Evolutionary conservation across 2,888 invertebrate species (phyloP).

Genomic region (Phasia obesa): DNA sequence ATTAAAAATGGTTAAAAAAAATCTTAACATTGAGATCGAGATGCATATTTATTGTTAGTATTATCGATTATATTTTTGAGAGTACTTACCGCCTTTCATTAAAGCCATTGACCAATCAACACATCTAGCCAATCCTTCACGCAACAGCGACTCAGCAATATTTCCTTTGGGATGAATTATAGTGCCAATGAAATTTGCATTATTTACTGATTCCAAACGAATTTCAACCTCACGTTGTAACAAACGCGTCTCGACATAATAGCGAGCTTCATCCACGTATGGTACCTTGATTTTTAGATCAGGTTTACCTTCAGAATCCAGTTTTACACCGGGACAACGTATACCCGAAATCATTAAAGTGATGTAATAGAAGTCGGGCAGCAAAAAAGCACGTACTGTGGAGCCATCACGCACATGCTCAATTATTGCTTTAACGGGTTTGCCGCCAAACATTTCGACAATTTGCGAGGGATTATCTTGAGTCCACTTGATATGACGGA

Average conservation of each 20-base stretch:
- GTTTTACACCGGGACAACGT: conserved; percentile 91
- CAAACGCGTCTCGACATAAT: conserved; percentile 94
- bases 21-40: conserved; percentile 53
- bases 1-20: conserved; percentile 33
- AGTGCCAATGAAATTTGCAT: conserved; percentile 96
- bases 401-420: conserved; percentile 99
- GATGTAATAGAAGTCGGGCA: conserved; percentile 95
- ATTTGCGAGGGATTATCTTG: conserved; percentile 92
- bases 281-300: conserved; percentile 87
- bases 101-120: conserved; percentile 96
- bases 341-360: conserved; percentile 98
- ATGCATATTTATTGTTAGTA: conserved; percentile 1
- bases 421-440: conserved; percentile 95
- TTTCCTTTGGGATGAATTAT: conserved; percentile 95
- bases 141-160: conserved; percentile 95
- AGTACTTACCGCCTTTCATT: conserved; percentile 86
- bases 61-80: background rate
- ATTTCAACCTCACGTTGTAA: conserved; percentile 96
- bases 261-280: conserved; percentile 95
- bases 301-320: conserved; percentile 88
- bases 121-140: conserved; percentile 96
- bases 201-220: conserved; percentile 95
- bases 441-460: conserved; percentile 92
- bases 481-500: conserved; percentile 94
- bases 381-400: conserved; percentile 94